Evolutionary conservation across 2,797 vertebrate genomes (phyloP).

Genomic region (Picus viridis): DNA sequence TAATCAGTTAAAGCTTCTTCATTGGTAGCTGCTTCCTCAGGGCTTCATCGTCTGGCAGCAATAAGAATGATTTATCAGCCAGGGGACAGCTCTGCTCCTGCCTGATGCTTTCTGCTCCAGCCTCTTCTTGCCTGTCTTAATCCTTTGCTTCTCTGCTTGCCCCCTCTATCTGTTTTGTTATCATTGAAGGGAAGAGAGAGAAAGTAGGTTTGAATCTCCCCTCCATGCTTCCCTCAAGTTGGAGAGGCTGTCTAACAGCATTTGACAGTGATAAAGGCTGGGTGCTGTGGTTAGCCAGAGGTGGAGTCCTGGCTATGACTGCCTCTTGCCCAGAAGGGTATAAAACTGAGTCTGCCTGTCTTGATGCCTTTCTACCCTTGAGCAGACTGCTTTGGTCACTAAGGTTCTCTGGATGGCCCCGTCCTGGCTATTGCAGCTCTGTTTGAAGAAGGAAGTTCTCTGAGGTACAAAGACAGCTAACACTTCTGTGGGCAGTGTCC

Average conservation of each 20-base stretch:
- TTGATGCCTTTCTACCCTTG: neutral
- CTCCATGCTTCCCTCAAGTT: neutral
- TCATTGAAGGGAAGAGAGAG: neutral
- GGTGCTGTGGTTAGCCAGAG: neutral
- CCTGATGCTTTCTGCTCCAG: neutral
- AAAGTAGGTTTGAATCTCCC: neutral
- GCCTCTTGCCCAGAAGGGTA: neutral
- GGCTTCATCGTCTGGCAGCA: neutral
- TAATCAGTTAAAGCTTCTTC: neutral
- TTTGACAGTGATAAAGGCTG: neutral
- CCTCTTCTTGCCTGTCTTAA: neutral
- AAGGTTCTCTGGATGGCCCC: neutral
- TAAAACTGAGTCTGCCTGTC: neutral
- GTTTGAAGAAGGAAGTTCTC: neutral
- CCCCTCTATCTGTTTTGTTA: neutral
- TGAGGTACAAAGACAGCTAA: neutral
- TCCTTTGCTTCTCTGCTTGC: neutral
- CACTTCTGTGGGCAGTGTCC: neutral
- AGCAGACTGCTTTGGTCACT: neutral
- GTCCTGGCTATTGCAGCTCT: neutral
- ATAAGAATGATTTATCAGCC: neutral
- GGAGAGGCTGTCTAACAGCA: neutral
- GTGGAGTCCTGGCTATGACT: neutral
- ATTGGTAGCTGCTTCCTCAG: conserved; percentile 6
- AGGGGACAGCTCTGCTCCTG: neutral